Base-by-base conservation (phyloP, 2,797 vertebrate genomes). In the Tapera naevia region DNA sequence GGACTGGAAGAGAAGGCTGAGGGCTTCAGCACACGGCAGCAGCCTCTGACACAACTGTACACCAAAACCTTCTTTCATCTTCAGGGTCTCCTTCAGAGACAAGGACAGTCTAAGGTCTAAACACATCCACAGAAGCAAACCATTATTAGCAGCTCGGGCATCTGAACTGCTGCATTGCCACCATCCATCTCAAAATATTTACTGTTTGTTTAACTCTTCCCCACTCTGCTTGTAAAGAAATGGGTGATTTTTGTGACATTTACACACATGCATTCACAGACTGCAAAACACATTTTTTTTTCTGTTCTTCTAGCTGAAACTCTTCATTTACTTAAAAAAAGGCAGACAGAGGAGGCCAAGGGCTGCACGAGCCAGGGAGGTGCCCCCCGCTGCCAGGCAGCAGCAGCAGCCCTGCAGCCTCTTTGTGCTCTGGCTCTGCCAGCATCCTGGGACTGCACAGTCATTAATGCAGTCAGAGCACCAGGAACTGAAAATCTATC, bases 61-160 rank as follows among this genome's bases (percentile, higher is more conserved):
- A 10, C 66, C 4, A 17, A 70, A 79, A 84, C 46, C 80, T 37
- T 79, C 87, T 87, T 96, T 91, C 94, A 96, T 86, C 94, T 94
- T 46, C 76, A 80, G 76, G 67, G 81, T 53, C 56, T 91, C 71
- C 76, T 46, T 92, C 92, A 57, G 93, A 95, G 71, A 64, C 56
- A 27, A 41, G 60, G 56, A 88, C 93, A 96, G 89, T 85, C 89
- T 22, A 33, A 87, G 92, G 87, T 91, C 86, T 91, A 80, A 96
- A 94, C 23, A 58, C 70, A 83, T 75, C 64, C 70, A 17, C 33
- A 94, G 66, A 94, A 87, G 71, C 73, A 96, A 86, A 91, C 84
- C 70, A 62, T 87, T 50, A 62, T 87, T 50, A 91, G 79, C 87
- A 89, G 66, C 50, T 74, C 56, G 53, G 56, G 45, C 87, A 60